phyloP scores from a whole-genome alignment of 1,140 invertebrate genomes.

The Pogonognathellus flavescens region DNA sequence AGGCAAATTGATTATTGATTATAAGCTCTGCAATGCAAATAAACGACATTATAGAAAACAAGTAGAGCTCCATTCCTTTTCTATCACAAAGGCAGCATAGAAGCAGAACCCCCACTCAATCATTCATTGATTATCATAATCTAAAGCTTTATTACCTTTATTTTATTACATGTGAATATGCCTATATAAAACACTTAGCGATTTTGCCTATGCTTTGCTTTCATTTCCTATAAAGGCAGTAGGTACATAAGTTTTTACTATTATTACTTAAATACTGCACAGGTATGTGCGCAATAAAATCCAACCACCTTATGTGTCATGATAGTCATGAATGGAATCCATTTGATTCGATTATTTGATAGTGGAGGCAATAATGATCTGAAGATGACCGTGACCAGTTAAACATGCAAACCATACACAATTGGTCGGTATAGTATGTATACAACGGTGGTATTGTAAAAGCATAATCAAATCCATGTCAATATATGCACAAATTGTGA shows the following conservation, averaged over 20 bases:
- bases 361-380: not conserved
- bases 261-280: too few species aligned
- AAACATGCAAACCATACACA: conserved; percentile 13
- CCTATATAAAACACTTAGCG: too few species aligned
- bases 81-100: too few species aligned
- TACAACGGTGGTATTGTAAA: too few species aligned
- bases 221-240: not conserved
- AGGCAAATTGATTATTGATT: conserved; percentile 35
- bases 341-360: conserved; percentile 44
- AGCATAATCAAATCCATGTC: not conserved
- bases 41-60: conserved; percentile 23
- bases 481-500: too few species aligned
- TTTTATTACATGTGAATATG: not conserved
- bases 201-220: not conserved
- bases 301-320: not conserved
- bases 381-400: conserved; percentile 24
- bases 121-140: too few species aligned
- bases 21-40: conserved; percentile 27
- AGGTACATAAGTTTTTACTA: too few species aligned
- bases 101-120: too few species aligned
- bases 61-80: not conserved
- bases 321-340: conserved; percentile 6
- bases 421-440: conserved; percentile 2
- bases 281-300: too few species aligned
- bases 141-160: not conserved